Base-by-base conservation (phyloP, 2,113 vertebrate genomes). In the Onychorhynchus coronatus region DNA sequence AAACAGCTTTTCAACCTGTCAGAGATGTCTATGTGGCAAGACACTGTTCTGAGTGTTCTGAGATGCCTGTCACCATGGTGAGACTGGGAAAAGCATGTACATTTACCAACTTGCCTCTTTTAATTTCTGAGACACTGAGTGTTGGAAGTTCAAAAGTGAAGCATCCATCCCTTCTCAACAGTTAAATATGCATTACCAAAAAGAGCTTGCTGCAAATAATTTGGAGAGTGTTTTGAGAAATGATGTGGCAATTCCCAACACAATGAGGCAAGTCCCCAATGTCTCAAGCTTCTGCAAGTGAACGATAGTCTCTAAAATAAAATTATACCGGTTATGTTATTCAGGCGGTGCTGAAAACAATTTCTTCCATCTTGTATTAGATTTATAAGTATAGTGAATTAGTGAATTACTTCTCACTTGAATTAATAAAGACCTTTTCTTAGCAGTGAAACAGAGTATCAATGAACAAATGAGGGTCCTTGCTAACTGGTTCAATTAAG, bases 1-100 rank as follows among this genome's bases (percentile, higher is more conserved):
- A 81, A 89, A 83, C 33, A 81, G 27, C 56, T 75, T 91, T 95
- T 89, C 87, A 92, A 68, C 31, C 33, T 95, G 70, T 87, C 86
- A 89, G 52, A 91, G 86, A 86, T 49, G 13, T 87, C 73, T 89
- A 0, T 66, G 77, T 86, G 42, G 16, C 63, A 77, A 74, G 68
- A 59, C 37, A n/a, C 25, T 72, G 21, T 78, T 93, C 75, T 88
- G 71, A 76, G 24, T 75, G 44, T 74, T 87, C 85, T 27, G 42
- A 79, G 77, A 75, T 73, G n/a, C n/a, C 66, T 70, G 28, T 91
- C 71, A 39, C 63, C 42, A 10, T 52, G 65, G 76, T 89, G 83
- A 92, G 73, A 63, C 76, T 61, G 74, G 49, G 52, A 91, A 77
- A 79, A 86, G 25, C 53, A 61, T 25, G 11, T 77, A 5, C 58